Evolutionary conservation across 1,140 invertebrate genomes (phyloP).

Genomic region (Aphaenogaster ashmeadi): DNA sequence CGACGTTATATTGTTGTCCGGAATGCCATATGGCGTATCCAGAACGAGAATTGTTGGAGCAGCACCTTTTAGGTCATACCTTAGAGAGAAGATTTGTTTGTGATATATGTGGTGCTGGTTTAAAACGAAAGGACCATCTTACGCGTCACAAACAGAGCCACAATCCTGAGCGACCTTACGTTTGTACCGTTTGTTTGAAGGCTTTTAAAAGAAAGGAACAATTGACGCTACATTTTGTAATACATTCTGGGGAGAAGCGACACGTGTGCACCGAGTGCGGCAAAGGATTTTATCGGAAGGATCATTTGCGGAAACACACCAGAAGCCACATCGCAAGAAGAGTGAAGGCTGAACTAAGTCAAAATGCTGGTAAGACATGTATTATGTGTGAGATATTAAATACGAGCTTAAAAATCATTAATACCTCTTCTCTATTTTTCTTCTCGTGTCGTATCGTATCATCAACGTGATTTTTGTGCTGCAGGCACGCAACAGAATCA

Average conservation of each 20-base stretch:
- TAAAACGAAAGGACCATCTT: conserved; percentile 94
- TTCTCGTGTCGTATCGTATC: background rate
- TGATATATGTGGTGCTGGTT: conserved; percentile 94
- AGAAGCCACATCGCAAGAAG: conserved; percentile 93
- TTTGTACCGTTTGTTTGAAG: conserved; percentile 94
- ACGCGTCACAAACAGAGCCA: conserved; percentile 94
- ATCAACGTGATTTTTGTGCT: background rate
- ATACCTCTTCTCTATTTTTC: background rate
- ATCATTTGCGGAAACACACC: conserved; percentile 90
- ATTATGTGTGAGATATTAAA: background rate
- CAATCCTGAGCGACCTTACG: conserved; percentile 93
- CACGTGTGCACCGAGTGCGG: conserved; percentile 95
- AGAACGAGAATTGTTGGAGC: conserved; percentile 93
- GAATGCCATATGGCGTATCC: conserved; percentile 96
- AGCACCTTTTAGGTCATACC: conserved; percentile 93
- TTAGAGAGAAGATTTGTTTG: conserved; percentile 94
- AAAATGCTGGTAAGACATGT: conserved; percentile 85
- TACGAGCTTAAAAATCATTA: background rate
- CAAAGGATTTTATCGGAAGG: conserved; percentile 90
- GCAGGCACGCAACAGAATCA: conserved; percentile 84
- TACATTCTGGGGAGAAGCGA: conserved; percentile 94
- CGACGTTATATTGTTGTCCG: conserved; percentile 94
- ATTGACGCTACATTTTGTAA: conserved; percentile 94
- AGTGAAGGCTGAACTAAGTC: conserved; percentile 94
- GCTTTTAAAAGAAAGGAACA: conserved; percentile 95